Base-by-base conservation (phyloP, 2,888 invertebrate species). In the Macropis europaea region DNA sequence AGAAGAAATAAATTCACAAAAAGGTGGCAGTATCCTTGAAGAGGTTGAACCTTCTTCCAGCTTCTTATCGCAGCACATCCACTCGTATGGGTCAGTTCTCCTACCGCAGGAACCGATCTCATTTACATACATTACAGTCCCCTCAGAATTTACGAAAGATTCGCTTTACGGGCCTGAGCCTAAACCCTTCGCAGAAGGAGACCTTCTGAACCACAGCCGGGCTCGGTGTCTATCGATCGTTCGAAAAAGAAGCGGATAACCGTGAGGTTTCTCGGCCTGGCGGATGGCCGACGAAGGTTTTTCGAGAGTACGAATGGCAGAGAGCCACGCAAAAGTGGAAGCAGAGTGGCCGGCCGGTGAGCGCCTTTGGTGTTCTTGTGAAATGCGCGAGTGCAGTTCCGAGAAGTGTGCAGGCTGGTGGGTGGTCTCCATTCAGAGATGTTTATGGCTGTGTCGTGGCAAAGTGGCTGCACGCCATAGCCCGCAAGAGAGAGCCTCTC, bases 391-490 rank as follows among this genome's bases (percentile, higher is more conserved):
- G 76, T 78, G 69, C 80, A 79, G 76, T 82, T 84, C 76, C 73
- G 66, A 82, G 85, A 79, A 82, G 79, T 77, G 78, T 80, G 75
- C 77, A 62, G 73, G 66, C 76, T 73, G 82, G 87, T 87, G 87
- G 87, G 87, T 87, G 87, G 87, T 87, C 87, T 82, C 82, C 82
- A 81, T 82, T 83, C 85, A 83, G 82, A 83, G 83, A 87, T 84
- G 85, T 87, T 87, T 87, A 87, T 86, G 85, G 82, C 84, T 79
- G 80, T 83, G 83, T 85, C 78, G 83, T 84, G 82, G 85, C 83
- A 84, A 85, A 84, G 85, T 86, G 83, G 79, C 81, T 73, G 82
- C 76, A 77, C 76, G 81, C 69, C 77, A 73, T 62, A 71, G 76
- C 54, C 54, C 77, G 69, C 67, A 71, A 59, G 76, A 77, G 67